These are phyloP conservation scores for Sarcophaga bullata DNA, from an alignment of 1,140 invertebrate genomes.

Conservation along the genomic window DNA sequence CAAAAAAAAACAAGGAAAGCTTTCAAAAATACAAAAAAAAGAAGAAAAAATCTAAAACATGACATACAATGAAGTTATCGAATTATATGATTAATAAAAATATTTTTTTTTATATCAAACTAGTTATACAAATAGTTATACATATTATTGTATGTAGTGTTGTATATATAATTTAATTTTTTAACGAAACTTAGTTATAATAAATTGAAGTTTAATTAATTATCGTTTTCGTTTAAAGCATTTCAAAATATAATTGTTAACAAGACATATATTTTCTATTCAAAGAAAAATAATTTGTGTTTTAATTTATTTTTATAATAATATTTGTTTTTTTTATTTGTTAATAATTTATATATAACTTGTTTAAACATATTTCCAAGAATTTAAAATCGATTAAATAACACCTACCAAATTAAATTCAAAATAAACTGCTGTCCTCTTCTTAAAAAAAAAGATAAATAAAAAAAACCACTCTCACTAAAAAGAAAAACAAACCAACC, in stretches of 20 bases:
- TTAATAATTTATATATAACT: too few relatives aligned
- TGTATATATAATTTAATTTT: background rate
- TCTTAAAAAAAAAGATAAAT: background rate
- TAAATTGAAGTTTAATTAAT: too few relatives aligned
- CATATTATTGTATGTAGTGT: background rate
- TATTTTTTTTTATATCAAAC: background rate
- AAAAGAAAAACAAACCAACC: background rate
- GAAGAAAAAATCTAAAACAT: background rate
- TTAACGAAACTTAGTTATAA: too few relatives aligned
- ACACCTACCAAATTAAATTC: background rate
- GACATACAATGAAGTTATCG: background rate
- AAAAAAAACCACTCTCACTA: background rate
- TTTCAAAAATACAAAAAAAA: background rate
- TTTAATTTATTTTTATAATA: background rate
- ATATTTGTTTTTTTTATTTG: background rate
- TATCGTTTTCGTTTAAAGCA: too few relatives aligned
- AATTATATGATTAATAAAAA: background rate
- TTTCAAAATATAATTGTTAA: too few relatives aligned
- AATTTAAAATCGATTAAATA: background rate
- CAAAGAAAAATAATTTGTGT: too few relatives aligned
- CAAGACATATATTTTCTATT: too few relatives aligned
- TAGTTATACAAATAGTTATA: background rate
- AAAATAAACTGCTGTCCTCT: slow-evolving; percentile 29
- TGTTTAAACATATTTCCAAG: background rate
- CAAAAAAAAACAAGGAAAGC: background rate